Evolutionary conservation across 1,140 invertebrate genomes (phyloP).

Genomic region (Bombyx mandarina): DNA sequence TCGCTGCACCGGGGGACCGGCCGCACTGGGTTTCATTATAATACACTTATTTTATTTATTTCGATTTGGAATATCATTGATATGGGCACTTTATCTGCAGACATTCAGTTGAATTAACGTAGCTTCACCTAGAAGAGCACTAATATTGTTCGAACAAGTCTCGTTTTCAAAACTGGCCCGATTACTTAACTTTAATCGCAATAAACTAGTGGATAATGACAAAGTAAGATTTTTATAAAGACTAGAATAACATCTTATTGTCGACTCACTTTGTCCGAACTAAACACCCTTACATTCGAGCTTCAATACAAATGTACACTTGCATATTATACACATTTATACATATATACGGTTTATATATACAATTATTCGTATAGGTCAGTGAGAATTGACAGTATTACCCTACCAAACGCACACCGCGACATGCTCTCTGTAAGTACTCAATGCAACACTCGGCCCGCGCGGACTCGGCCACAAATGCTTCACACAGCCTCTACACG

Average conservation of each 20-base stretch:
- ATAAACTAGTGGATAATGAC: slow-evolving; percentile 17
- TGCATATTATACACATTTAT: neutral
- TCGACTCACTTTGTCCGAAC: slow-evolving; percentile 54
- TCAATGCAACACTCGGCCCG: slow-evolving; percentile 44
- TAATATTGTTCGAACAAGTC: too few species aligned
- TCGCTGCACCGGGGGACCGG: too few species aligned
- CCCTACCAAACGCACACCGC: slow-evolving; percentile 22
- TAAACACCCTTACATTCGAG: slow-evolving; percentile 60
- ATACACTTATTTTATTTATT: too few species aligned
- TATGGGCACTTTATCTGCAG: too few species aligned
- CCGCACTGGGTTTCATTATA: too few species aligned
- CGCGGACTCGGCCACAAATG: slow-evolving; percentile 32
- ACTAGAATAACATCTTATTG: slow-evolving; percentile 65
- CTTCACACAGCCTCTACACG: slow-evolving; percentile 43
- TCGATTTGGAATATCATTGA: too few species aligned
- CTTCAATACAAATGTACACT: slow-evolving; percentile 7
- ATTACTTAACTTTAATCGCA: slow-evolving; percentile 3
- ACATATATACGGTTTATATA: slow-evolving; percentile 38
- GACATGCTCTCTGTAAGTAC: slow-evolving; percentile 29
- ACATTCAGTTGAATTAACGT: too few species aligned
- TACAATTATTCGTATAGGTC: slow-evolving; percentile 48
- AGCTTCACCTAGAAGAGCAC: too few species aligned
- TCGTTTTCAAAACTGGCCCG: neutral
- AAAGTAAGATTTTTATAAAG: slow-evolving; percentile 52
- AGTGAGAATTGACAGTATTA: slow-evolving; percentile 64